Conservation (phyloP, 2,888 invertebrate species). For the Harpalus rubripes region DNA sequence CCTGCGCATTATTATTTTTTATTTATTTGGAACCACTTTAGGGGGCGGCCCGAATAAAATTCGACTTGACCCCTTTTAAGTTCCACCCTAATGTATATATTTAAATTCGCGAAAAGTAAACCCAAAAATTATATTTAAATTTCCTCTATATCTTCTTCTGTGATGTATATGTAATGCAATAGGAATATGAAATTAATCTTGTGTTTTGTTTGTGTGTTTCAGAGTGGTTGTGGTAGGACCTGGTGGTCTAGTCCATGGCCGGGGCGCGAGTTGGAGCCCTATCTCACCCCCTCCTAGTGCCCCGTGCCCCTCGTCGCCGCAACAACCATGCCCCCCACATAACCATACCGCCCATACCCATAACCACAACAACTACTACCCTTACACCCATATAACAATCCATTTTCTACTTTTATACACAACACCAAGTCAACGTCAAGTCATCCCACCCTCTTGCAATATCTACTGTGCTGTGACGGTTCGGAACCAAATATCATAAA, state of each 20-base stretch:
- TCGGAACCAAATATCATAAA: conserved; percentile 8
- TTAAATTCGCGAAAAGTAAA: too few species aligned
- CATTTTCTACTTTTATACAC: conserved; percentile 52
- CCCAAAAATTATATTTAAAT: too few species aligned
- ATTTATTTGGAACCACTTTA: too few species aligned
- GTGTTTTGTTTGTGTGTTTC: conserved; percentile 5
- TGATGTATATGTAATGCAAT: too few species aligned
- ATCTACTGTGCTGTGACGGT: neutral
- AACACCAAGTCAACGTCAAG: too few species aligned
- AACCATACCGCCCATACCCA: neutral
- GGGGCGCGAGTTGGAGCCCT: conserved; percentile 75
- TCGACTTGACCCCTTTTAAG: too few species aligned
- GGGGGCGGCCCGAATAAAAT: too few species aligned
- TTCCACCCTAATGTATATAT: too few species aligned
- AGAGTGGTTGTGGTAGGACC: conserved; percentile 57
- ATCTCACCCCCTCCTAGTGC: conserved; percentile 73
- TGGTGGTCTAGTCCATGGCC: conserved; percentile 58
- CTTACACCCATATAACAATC: neutral
- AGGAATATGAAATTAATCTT: too few species aligned
- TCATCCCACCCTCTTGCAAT: neutral
- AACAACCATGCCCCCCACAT: conserved; percentile 52
- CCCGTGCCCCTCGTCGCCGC: conserved; percentile 75
- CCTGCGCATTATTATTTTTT: too few species aligned
- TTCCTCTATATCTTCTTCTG: too few species aligned
- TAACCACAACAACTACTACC: neutral